phyloP scores from a whole-genome alignment of 2,113 vertebrate genomes.

The Nannospalax galili region DNA sequence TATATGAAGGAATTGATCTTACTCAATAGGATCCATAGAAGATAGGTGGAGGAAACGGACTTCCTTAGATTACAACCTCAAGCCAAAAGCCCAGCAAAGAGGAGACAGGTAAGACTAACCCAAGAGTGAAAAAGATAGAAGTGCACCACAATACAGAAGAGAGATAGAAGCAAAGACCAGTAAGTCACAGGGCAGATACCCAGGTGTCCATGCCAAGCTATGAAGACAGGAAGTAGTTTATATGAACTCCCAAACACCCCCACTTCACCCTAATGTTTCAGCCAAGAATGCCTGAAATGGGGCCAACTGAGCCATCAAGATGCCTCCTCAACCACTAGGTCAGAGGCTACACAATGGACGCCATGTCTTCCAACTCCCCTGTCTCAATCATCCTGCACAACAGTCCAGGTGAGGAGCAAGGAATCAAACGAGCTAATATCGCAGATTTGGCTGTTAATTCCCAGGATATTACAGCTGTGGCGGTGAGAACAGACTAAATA shows the following conservation, averaged over 20 bases:
- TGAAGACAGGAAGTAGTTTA: not conserved
- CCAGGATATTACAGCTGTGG: not conserved
- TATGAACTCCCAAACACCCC: not conserved
- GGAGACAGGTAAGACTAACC: not conserved
- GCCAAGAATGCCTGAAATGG: not conserved
- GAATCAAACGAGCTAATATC: not conserved
- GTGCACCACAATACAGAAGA: not conserved
- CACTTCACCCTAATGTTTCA: no score
- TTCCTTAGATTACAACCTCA: not conserved
- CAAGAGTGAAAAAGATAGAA: not conserved
- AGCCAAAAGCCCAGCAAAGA: not conserved
- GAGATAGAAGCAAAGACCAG: not conserved
- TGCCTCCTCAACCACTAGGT: not conserved
- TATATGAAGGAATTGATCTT: not conserved
- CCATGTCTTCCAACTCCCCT: not conserved
- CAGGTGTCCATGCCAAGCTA: no score
- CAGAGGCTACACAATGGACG: not conserved
- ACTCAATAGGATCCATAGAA: not conserved
- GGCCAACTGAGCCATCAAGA: not conserved
- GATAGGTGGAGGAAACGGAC: not conserved
- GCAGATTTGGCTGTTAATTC: not conserved
- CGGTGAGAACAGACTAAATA: not conserved
- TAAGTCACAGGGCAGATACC: not conserved
- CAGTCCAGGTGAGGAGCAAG: not conserved
- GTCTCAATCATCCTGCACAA: not conserved